These are phyloP conservation scores for Dynastes grantii DNA, from an alignment of 2,888 invertebrate species.

Conservation along the genomic window DNA sequence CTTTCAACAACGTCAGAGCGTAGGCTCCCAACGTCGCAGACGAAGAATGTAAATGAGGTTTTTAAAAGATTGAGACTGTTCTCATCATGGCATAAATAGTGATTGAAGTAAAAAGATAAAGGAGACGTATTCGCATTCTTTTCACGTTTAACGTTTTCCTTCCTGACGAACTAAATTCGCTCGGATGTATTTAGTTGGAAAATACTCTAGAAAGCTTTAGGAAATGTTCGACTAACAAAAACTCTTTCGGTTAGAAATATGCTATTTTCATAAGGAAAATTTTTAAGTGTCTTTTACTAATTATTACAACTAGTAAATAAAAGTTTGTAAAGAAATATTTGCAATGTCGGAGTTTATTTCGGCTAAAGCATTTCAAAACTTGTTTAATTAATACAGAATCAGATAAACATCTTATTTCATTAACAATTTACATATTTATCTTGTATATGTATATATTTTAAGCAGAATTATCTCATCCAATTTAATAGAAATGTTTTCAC, in stretches of 20 bases:
- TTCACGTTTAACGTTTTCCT: slow-evolving; percentile 11
- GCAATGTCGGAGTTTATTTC: too few species aligned
- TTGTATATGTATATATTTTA: too few species aligned
- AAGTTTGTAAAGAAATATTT: too few species aligned
- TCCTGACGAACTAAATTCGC: neutral
- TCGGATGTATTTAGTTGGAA: neutral
- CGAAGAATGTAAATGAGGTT: slow-evolving; percentile 59
- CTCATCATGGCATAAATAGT: slow-evolving; percentile 48
- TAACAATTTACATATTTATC: too few species aligned
- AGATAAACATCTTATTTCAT: too few species aligned
- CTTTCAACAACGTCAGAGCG: slow-evolving; percentile 57
- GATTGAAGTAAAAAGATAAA: slow-evolving; percentile 31
- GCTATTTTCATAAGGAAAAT: too few species aligned
- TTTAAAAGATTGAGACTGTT: slow-evolving; percentile 58
- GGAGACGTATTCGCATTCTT: slow-evolving; percentile 18
- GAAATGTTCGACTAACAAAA: neutral
- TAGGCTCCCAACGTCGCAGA: slow-evolving; percentile 54
- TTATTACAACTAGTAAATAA: too few species aligned
- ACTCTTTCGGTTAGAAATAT: neutral
- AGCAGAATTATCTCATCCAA: too few species aligned
- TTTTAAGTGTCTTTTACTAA: too few species aligned
- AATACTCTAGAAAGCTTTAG: neutral
- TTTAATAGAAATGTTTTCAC: too few species aligned
- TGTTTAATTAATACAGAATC: too few species aligned
- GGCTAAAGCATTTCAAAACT: too few species aligned